These are phyloP conservation scores for Seriola dumerili DNA, from an alignment of 2,113 vertebrate species.

Conservation along the genomic window DNA sequence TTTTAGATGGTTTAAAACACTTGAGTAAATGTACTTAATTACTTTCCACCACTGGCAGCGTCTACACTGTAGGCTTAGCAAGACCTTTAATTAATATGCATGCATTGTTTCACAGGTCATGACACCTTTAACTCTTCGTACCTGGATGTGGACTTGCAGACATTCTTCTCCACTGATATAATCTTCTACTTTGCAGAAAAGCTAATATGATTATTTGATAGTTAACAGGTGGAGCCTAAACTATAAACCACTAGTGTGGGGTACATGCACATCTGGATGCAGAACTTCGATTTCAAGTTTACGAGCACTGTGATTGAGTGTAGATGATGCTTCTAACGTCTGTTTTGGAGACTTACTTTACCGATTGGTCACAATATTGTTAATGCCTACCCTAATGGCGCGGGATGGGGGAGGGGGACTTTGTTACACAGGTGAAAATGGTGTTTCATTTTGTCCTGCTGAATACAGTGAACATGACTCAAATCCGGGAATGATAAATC, in stretches of 20 bases:
- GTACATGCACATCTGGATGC: background rate
- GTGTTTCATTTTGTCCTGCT: background rate
- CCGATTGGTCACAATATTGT: background rate
- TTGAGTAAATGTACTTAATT: no score
- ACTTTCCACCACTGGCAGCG: no score
- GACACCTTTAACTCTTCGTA: no score
- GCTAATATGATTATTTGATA: background rate
- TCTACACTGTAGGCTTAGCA: no score
- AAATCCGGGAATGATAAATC: slow-evolving; percentile 18
- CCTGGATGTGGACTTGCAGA: no score
- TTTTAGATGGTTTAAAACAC: no score
- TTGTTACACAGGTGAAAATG: background rate
- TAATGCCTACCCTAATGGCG: background rate
- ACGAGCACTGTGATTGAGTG: background rate
- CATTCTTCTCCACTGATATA: no score
- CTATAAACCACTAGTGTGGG: background rate
- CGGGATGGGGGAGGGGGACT: no score
- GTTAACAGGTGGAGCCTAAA: background rate
- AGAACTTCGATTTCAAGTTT: background rate
- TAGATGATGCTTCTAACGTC: no score
- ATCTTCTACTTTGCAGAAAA: no score
- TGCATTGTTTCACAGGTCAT: no score
- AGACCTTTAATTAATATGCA: no score
- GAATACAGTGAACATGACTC: background rate
- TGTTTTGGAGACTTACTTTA: background rate